Evolutionary conservation across 2,888 invertebrate genomes (phyloP).

Genomic region (Noctua fimbriata): DNA sequence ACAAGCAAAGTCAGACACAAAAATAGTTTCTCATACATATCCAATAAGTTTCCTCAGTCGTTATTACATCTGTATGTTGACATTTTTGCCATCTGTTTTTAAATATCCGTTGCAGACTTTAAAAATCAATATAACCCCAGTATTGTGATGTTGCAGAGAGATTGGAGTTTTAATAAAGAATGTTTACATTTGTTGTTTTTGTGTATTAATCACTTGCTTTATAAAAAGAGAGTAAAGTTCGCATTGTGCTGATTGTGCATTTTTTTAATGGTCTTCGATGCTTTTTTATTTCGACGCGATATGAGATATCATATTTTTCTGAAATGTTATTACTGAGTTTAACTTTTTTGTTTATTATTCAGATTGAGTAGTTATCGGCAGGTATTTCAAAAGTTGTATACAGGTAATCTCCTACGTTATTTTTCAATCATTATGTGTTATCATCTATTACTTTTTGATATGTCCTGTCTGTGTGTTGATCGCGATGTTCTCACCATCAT

Average conservation of each 20-base stretch:
- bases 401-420: too few species aligned
- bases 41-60: background rate
- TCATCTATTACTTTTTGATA: too few species aligned
- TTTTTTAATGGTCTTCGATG: background rate
- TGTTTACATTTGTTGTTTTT: conserved; percentile 22
- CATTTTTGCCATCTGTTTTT: conserved; percentile 30
- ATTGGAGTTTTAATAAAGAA: conserved; percentile 30
- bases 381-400: too few species aligned
- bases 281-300: background rate
- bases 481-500: too few species aligned
- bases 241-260: background rate
- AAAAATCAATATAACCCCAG: conserved; percentile 30
- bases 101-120: conserved; percentile 53
- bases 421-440: too few species aligned
- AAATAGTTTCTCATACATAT: conserved; percentile 4
- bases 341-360: too few species aligned
- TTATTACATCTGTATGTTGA: conserved; percentile 6
- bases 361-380: too few species aligned
- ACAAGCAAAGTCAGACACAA: background rate
- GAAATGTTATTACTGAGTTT: background rate
- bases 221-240: background rate
- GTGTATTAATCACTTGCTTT: conserved; percentile 8
- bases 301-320: background rate
- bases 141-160: conserved; percentile 4
- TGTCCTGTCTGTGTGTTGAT: too few species aligned